Evolutionary conservation across 2,113 vertebrate genomes (phyloP).

Genomic region (Gambusia holbrooki): DNA sequence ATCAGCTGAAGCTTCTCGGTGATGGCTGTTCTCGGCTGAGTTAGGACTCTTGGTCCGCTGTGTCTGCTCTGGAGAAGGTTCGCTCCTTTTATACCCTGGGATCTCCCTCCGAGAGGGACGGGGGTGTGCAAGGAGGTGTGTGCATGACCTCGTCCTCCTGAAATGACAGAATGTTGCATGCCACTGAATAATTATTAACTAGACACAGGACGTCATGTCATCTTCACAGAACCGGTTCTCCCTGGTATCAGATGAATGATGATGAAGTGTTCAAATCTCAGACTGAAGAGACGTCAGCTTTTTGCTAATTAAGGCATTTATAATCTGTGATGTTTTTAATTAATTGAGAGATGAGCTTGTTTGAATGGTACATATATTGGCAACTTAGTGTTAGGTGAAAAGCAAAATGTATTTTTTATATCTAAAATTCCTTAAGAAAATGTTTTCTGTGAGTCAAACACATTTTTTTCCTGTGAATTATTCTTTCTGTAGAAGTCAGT

Average conservation of each 20-base stretch:
- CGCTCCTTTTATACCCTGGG: conserved; percentile 65
- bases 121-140: background rate
- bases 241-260: background rate
- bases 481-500: background rate
- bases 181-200: conserved; percentile 59
- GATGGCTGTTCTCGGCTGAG: conserved; percentile 13
- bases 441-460: background rate
- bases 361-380: too few species aligned
- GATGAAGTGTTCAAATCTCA: background rate
- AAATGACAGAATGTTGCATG: conserved; percentile 36
- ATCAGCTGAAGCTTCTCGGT: conserved; percentile 31
- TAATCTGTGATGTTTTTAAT: background rate
- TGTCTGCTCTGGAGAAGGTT: conserved; percentile 15
- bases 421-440: too few species aligned
- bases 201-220: background rate
- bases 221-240: conserved; percentile 44
- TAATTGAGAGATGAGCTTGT: background rate
- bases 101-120: conserved; percentile 23
- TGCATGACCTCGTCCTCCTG: conserved; percentile 37
- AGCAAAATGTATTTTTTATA: too few species aligned
- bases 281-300: background rate
- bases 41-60: conserved; percentile 20
- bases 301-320: background rate
- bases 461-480: background rate
- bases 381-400: background rate